These are phyloP conservation scores for Cydia strobilella DNA, from an alignment of 1,140 invertebrate genomes.

Conservation along the genomic window DNA sequence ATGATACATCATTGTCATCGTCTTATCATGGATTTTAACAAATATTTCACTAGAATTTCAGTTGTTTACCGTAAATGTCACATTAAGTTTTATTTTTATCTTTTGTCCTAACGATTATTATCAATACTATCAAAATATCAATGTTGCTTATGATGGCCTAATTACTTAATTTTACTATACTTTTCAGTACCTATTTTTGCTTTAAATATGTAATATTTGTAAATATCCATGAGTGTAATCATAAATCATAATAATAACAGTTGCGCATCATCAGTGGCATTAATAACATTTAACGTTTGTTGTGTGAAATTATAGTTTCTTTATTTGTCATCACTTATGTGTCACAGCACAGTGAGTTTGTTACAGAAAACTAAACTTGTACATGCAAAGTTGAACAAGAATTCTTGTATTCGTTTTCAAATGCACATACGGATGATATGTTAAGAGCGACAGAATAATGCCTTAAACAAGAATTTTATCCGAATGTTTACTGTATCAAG, in stretches of 20 bases:
- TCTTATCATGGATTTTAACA: conserved; percentile 64
- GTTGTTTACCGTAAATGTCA: no score
- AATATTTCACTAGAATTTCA: conserved; percentile 21
- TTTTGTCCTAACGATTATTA: no score
- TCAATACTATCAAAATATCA: no score
- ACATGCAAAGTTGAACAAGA: neutral
- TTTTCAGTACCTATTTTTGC: no score
- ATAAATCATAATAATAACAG: conserved; percentile 72
- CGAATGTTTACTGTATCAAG: no score
- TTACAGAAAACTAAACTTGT: conserved; percentile 47
- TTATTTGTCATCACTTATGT: conserved; percentile 22
- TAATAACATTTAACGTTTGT: conserved; percentile 59
- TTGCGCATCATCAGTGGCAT: conserved; percentile 71
- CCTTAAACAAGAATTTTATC: no score
- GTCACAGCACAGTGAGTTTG: conserved; percentile 39
- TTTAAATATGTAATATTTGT: conserved; percentile 43
- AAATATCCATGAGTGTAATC: conserved; percentile 65
- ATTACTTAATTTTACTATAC: no score
- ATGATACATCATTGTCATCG: conserved; percentile 64
- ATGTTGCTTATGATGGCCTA: no score
- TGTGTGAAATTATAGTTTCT: conserved; percentile 48
- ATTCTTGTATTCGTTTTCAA: neutral
- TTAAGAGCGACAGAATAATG: no score
- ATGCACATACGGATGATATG: no score
- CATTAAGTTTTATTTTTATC: no score